Evolutionary conservation across 2,113 vertebrate species (phyloP).

Genomic region (Machaerirhynchus nigripectus): DNA sequence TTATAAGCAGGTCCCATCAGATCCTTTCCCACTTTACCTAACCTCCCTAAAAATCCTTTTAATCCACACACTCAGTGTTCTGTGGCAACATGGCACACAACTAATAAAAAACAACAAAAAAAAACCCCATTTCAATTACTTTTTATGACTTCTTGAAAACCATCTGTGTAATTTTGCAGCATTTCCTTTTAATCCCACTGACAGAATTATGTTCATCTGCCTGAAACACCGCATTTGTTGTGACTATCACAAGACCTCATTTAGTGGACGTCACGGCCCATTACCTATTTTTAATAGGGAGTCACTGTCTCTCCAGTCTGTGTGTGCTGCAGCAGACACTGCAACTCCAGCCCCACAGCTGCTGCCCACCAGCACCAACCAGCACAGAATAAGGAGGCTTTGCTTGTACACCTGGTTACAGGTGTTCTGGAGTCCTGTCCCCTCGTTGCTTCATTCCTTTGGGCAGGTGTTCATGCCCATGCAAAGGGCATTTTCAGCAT

Average conservation of each 20-base stretch:
- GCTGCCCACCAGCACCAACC: neutral
- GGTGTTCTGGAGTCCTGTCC: neutral
- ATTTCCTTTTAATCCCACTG: conserved; percentile 37
- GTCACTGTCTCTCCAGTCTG: neutral
- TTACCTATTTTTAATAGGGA: conserved; percentile 54
- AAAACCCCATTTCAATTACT: conserved; percentile 27
- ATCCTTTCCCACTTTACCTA: neutral
- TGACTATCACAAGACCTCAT: conserved; percentile 61
- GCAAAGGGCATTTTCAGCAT: neutral
- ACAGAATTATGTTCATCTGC: conserved; percentile 57
- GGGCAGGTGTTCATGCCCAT: neutral
- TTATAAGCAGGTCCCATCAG: neutral
- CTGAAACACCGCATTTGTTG: conserved; percentile 21
- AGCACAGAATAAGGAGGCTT: neutral
- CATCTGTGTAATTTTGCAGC: conserved; percentile 40
- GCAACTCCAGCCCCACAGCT: neutral
- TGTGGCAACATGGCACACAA: neutral
- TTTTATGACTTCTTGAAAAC: conserved; percentile 62
- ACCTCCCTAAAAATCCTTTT: neutral
- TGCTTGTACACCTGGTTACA: neutral
- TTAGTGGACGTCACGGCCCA: conserved; percentile 54
- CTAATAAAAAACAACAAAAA: neutral
- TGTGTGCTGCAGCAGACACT: neutral
- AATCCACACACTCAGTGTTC: neutral
- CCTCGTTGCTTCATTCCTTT: neutral